phyloP scores from a whole-genome alignment of 2,113 vertebrate genomes.

The Semicossyphus pulcher region DNA sequence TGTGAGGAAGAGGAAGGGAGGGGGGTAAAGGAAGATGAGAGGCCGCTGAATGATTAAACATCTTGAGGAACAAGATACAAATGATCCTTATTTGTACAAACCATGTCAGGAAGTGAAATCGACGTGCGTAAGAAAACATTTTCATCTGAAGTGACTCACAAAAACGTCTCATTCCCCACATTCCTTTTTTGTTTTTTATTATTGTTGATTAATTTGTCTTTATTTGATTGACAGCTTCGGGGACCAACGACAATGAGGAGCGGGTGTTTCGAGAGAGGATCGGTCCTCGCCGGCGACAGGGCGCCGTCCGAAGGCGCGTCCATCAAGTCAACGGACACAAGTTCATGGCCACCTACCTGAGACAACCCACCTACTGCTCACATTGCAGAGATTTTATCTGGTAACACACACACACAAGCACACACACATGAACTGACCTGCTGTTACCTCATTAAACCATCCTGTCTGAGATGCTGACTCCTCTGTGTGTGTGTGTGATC shows the following conservation, averaged over 20 bases:
- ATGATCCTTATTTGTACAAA: slow-evolving; percentile 33
- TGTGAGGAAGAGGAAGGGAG: slow-evolving; percentile 11
- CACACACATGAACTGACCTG: neutral
- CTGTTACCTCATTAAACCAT: slow-evolving; percentile 16
- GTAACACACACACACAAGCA: slow-evolving; percentile 76
- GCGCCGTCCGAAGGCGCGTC: slow-evolving; percentile 94
- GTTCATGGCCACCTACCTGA: slow-evolving; percentile 99
- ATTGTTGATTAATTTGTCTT: neutral
- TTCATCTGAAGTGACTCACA: slow-evolving; percentile 1
- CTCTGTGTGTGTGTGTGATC: slow-evolving; percentile 71
- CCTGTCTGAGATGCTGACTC: slow-evolving; percentile 30
- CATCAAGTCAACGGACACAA: slow-evolving; percentile 99
- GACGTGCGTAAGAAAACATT: neutral
- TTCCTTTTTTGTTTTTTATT: neutral
- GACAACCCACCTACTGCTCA: slow-evolving; percentile 97
- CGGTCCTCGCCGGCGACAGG: slow-evolving; percentile 94
- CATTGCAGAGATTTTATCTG: slow-evolving; percentile 99
- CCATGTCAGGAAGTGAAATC: neutral
- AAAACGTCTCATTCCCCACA: neutral
- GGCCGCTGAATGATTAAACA: slow-evolving; percentile 62
- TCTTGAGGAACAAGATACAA: slow-evolving; percentile 53
- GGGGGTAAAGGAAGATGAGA: slow-evolving; percentile 43
- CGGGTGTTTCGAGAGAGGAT: slow-evolving; percentile 96
- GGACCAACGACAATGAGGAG: slow-evolving; percentile 96
- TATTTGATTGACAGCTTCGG: slow-evolving; percentile 68